A percentile compares a stretch with the other conserved stretches of the same genome.
These are phyloP conservation scores for Arbacia lixula DNA, from an alignment of 53 echinoderm and acorn worm species.

Conservation along the genomic window DNA sequence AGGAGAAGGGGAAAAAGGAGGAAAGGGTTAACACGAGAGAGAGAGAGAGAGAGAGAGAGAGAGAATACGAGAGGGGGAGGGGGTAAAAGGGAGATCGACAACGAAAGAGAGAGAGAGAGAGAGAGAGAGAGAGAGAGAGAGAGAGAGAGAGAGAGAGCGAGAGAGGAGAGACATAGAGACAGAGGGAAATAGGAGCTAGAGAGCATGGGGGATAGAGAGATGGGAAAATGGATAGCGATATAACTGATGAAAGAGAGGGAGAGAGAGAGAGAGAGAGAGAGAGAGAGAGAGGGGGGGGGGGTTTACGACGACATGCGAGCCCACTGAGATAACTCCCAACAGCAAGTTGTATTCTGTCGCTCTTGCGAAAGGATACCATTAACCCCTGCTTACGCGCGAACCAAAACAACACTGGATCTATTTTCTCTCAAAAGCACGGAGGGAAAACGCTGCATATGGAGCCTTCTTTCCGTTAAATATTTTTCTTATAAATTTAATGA, in stretches of 20 bases:
- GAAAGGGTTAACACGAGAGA: not conserved
- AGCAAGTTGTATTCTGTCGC: slow-evolving; percentile 14
- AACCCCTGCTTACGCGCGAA: slow-evolving; percentile 40
- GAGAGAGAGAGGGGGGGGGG: not conserved
- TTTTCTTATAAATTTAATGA: too few relatives aligned
- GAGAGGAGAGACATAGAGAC: not conserved
- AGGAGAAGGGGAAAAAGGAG: not conserved
- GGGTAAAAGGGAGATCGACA: too few relatives aligned
- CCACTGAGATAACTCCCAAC: slow-evolving; percentile 24
- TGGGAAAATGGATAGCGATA: too few relatives aligned
- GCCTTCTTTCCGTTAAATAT: too few relatives aligned
- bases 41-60: not conserved
- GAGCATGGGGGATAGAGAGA: not conserved
- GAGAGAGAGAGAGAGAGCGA: not conserved
- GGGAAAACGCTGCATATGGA: slow-evolving; percentile 17
- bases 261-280: not conserved
- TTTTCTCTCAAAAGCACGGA: slow-evolving; percentile 43
- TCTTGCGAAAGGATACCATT: slow-evolving; percentile 42
- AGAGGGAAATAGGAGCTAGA: not conserved
- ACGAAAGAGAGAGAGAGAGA: not conserved
- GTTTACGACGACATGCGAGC: slow-evolving; percentile 11
- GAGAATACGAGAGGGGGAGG: not conserved
- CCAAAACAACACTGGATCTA: slow-evolving; percentile 48
- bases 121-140: not conserved
- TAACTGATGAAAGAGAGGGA: too few relatives aligned